Conservation (phyloP, 2,797 vertebrate species). For the Scomberomorus guttatus region DNA sequence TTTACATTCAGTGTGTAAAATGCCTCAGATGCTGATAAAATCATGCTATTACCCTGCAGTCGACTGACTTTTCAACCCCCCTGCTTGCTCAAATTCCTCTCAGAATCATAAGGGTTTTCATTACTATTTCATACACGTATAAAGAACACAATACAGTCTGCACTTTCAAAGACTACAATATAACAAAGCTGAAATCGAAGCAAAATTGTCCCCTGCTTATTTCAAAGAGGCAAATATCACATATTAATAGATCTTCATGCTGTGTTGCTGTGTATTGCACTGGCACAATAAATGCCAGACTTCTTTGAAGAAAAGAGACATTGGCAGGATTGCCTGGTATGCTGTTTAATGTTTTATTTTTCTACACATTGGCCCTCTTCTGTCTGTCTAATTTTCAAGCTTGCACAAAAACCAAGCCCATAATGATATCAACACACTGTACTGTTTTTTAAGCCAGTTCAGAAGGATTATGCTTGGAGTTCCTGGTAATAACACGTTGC, state of each 20-base stretch:
- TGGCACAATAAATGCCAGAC: conserved; percentile 21
- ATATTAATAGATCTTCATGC: conserved; percentile 38
- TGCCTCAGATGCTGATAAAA: conserved; percentile 41
- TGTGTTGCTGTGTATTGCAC: conserved; percentile 9
- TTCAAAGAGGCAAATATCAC: conserved; percentile 52
- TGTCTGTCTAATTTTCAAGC: conserved; percentile 14
- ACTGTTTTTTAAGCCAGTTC: neutral
- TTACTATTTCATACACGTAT: conserved; percentile 17
- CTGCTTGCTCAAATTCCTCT: conserved; percentile 30
- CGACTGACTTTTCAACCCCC: conserved; percentile 9
- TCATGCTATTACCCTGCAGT: conserved; percentile 27
- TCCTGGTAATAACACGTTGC: neutral
- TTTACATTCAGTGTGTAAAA: conserved; percentile 44
- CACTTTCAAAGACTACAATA: conserved; percentile 26
- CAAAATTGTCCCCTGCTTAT: conserved; percentile 30
- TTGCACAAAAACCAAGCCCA: neutral
- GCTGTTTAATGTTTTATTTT: conserved; percentile 45
- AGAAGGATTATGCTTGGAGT: neutral
- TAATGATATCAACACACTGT: conserved; percentile 26
- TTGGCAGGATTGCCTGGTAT: conserved; percentile 23
- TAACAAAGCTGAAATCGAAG: conserved; percentile 36
- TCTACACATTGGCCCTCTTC: neutral
- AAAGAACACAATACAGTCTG: conserved; percentile 14
- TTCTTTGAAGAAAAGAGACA: conserved; percentile 26
- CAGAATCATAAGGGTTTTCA: conserved; percentile 8